A percentile compares a stretch with the other conserved stretches of the same genome.
Conservation (phyloP, 2,797 vertebrate species). For the Vultur gryphus region DNA sequence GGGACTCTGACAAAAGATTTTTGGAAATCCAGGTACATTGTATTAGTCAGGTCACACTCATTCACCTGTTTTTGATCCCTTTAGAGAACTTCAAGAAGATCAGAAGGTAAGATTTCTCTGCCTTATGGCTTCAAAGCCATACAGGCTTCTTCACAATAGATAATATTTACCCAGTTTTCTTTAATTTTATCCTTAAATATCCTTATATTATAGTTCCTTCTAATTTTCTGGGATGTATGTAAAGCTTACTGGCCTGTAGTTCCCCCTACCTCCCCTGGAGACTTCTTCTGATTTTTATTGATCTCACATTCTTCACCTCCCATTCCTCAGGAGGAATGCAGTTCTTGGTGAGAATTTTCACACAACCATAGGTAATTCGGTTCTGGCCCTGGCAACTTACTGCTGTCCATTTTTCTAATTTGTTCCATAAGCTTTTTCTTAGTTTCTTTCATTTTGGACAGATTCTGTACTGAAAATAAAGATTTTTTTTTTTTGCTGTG, state of each 20-base stretch:
- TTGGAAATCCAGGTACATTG: not conserved
- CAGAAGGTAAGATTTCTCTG: not conserved
- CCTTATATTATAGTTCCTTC: not conserved
- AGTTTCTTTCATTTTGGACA: not conserved
- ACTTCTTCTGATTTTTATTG: not conserved
- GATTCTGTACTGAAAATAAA: not conserved
- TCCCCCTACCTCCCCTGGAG: not conserved
- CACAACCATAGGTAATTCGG: not conserved
- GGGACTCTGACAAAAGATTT: not conserved
- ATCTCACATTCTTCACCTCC: not conserved
- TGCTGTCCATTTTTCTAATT: not conserved
- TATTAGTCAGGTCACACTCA: not conserved
- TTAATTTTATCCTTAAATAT: not conserved
- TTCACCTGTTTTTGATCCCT: not conserved
- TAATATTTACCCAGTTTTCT: not conserved
- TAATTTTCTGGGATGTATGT: not conserved
- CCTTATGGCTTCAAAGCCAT: not conserved
- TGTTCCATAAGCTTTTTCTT: not conserved
- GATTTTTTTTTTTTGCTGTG: not conserved
- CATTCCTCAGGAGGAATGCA: not conserved
- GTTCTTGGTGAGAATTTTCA: not conserved
- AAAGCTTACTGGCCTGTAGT: not conserved
- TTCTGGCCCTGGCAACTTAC: not conserved
- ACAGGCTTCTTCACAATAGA: not conserved
- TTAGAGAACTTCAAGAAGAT: not conserved